A percentile compares a stretch with the other conserved stretches of the same genome.
phyloP scores from a whole-genome alignment of 2,888 invertebrate species.

The Tenthredo livida region DNA sequence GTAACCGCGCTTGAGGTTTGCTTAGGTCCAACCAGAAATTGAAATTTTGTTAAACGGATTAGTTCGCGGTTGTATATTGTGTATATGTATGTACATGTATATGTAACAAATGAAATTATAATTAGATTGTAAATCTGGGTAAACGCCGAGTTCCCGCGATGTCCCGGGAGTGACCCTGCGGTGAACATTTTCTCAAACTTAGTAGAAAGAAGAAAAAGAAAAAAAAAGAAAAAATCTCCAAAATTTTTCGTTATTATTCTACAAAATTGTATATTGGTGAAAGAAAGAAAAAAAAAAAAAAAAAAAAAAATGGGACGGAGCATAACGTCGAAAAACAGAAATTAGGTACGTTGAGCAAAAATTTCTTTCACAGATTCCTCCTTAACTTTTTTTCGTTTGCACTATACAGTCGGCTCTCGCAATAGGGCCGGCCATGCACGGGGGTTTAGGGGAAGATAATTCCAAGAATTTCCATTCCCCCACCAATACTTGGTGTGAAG shows the following conservation, averaged over 20 bases:
- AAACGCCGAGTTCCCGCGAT: neutral
- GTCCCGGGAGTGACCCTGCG: neutral
- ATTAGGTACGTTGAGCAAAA: no score
- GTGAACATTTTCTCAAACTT: neutral
- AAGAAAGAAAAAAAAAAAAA: neutral
- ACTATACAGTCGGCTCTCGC: no score
- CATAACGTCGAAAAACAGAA: no score
- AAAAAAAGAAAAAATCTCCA: neutral
- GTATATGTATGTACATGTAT: slow-evolving; percentile 5
- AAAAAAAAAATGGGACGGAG: neutral
- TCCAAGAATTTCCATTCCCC: no score
- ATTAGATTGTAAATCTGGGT: slow-evolving; percentile 18
- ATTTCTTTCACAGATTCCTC: no score
- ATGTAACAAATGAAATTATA: slow-evolving; percentile 41
- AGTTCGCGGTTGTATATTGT: slow-evolving; percentile 56
- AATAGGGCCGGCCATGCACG: no score
- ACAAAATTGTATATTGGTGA: neutral
- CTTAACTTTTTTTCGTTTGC: no score
- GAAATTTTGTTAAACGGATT: slow-evolving; percentile 77
- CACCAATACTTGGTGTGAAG: no score
- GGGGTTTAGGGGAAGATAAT: no score
- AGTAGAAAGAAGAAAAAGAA: neutral
- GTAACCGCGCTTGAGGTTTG: slow-evolving; percentile 62
- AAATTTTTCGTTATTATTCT: neutral
- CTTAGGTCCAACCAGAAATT: slow-evolving; percentile 75